Base-by-base conservation (phyloP, 1,140 invertebrate genomes). In the Mesaphorura yosii region DNA sequence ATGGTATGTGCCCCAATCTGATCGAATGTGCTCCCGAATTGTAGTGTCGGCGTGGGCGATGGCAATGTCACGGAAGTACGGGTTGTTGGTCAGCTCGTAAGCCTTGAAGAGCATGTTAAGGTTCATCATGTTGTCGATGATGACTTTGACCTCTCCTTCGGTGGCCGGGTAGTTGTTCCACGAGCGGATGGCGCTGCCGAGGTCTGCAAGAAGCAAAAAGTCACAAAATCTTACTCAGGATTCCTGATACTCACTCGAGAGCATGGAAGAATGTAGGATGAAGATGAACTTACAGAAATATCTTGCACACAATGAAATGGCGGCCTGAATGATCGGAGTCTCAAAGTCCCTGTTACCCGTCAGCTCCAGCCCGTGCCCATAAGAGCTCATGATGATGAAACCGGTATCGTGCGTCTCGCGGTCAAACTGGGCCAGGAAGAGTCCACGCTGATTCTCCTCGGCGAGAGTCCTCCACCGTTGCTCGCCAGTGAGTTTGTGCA, bases 41-140 rank as follows among this genome's bases (percentile, higher is more conserved):
- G 59, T 61, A 29, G 29, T 49, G 3, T 55, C 26, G n/a, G 59
- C 51, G 41, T 61, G 59, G 10, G 34, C 40, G 15, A 51, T 28
- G 3, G 59, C 59, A 39, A 61, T 55, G 7, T 52, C 25, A 5
- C 10, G 10, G 25, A 52, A 61, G 0, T 29, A 48, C 23, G 42
- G 0, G 41, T 61, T 53, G 22, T 51, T 53, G 5, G 55, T 51
- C 0, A 58, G 5, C 38, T 53, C 23, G 22, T 22, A 20, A 4
- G 59, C 59, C n/a, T 23, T 40, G 22, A 54, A 61, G 0, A 61
- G 38, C 1, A 61, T 28, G 10, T 61, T 53, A 3, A 62, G 40
- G 31, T 62, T 62, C 60, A 58, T 62, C 60, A 62, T 62, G 39
- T 62, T 62, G 47, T 62, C 60, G 3, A 48, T 44, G 31, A 62